A percentile compares a stretch with the other conserved stretches of the same genome.
These are phyloP conservation scores for Paramuricea clavata DNA, from an alignment of 92 coral and sea anemone species.

Conservation along the genomic window DNA sequence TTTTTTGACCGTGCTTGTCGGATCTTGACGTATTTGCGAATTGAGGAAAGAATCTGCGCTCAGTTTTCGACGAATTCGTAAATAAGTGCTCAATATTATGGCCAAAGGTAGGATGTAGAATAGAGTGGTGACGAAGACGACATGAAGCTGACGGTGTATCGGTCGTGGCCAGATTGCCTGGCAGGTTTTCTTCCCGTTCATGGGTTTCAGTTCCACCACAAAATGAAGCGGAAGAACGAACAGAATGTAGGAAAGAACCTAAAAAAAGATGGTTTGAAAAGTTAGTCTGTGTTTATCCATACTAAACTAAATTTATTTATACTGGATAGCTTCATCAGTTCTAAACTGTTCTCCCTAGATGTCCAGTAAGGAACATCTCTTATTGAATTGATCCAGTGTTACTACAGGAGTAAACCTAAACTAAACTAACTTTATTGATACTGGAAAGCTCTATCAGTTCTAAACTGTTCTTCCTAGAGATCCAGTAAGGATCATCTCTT, in stretches of 20 bases:
- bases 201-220: constrained; percentile 70
- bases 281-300: not conserved
- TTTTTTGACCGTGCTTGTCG: constrained; percentile 53
- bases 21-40: constrained; percentile 66
- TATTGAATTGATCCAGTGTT: constrained; percentile 4
- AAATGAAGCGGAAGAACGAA: constrained; percentile 81
- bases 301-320: not conserved
- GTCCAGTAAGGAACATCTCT: not conserved
- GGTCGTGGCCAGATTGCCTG: constrained; percentile 71
- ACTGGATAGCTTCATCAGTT: not conserved
- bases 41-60: constrained; percentile 62
- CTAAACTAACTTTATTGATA: constrained; percentile 1
- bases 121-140: constrained; percentile 39
- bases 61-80: constrained; percentile 78
- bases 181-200: constrained; percentile 59
- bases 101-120: constrained; percentile 79
- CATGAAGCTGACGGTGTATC: constrained; percentile 63
- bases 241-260: constrained; percentile 64
- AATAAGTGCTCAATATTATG: constrained; percentile 77
- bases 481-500: constrained; percentile 1
- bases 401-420: constrained; percentile 1
- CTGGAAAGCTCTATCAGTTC: constrained; percentile 9
- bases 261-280: not conserved
- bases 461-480: not conserved
- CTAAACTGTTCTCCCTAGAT: not conserved